Percentiles rank a stretch among this genome's conserved stretches.
Evolutionary conservation across 2,113 vertebrate genomes (phyloP).

Genomic region (Desmodus rotundus): DNA sequence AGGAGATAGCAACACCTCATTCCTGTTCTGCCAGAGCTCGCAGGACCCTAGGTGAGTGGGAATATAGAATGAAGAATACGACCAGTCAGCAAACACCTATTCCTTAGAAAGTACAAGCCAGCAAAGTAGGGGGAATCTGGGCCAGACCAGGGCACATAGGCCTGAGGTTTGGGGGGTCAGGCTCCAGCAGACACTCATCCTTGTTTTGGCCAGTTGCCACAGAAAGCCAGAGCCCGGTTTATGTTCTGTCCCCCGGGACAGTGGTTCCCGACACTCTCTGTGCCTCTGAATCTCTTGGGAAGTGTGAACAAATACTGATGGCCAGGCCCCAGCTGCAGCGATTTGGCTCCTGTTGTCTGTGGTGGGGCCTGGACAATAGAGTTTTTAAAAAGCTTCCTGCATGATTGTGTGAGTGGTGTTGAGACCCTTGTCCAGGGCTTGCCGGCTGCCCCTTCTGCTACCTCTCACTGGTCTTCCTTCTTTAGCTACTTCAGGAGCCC

Average conservation of each 20-base stretch:
- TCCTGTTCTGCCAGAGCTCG: no score
- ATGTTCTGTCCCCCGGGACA: background rate
- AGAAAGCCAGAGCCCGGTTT: background rate
- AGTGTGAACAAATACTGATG: background rate
- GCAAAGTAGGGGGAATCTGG: no score
- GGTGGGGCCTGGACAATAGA: background rate
- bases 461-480: fast-evolving
- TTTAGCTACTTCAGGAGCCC: background rate
- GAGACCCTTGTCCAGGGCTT: background rate
- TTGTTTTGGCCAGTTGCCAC: background rate
- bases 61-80: background rate
- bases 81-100: background rate
- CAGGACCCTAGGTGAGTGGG: background rate
- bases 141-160: background rate
- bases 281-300: background rate
- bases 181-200: background rate
- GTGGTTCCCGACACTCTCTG: background rate
- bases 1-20: background rate
- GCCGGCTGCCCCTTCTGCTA: background rate
- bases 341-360: background rate
- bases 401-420: background rate
- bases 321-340: background rate
- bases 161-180: background rate
- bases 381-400: background rate
- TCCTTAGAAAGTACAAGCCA: background rate